Base-by-base conservation (phyloP, 2,113 vertebrate genomes). In the Archilochus colubris region DNA sequence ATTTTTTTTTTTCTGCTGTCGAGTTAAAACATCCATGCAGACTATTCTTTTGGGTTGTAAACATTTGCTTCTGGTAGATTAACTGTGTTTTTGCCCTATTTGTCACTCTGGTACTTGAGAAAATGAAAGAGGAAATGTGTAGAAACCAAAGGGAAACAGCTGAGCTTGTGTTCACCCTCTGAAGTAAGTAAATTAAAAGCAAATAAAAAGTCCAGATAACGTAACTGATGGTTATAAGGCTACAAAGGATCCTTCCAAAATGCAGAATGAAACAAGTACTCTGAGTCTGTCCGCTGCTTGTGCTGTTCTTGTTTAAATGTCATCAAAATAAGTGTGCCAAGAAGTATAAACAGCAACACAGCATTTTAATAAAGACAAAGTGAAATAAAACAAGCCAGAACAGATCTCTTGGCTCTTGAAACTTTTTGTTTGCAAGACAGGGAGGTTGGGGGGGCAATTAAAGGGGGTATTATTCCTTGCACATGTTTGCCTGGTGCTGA, bases 351-450 rank as follows among this genome's bases (percentile, higher is more conserved):
- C 90, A 90, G 90, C 91, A 90, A 93, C 82, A 88, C 68, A 93
- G 94, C 82, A 78, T 78, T 95, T 94, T 93, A 94, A 95, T 94
- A 93, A 93, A 86, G 69, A 88, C 69, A 81, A 83, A 95, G 76
- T 91, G 80, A 90, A 97, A 68, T 91, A 88, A 95, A 95, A 72
- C 93, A 95, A 95, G 92, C 58, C 76, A 88, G 94, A 93, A 94
- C 93, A 94, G 76, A 90, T 91, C 80, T 88, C 48, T 90, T 91
- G 73, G 82, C 69, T 88, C 83, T 79, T 68, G 64, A 30, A 94
- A 27, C 14, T 93, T 92, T 94, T 86, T 91, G 64, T 88, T 94
- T 83, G 82, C 48, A 86, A 86, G 80, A 93, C 23, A 44, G 73
- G 43, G 51, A 91, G 33, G 53, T 25, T 70, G 55, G 85, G 85